phyloP scores from a whole-genome alignment of 2,888 invertebrate genomes.

The Apantesis nais region DNA sequence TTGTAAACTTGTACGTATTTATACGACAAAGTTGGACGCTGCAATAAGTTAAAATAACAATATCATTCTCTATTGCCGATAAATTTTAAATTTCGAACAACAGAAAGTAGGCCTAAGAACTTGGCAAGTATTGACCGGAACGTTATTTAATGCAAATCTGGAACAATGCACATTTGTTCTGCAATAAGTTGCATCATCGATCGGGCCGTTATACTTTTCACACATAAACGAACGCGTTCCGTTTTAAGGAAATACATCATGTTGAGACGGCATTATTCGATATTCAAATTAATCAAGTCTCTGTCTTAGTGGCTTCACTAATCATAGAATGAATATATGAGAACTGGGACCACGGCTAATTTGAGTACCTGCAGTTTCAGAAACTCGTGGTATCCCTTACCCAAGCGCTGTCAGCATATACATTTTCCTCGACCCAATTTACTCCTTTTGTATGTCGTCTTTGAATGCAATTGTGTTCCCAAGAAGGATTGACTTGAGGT shows the following conservation, averaged over 20 bases:
- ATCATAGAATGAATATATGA: too few species aligned
- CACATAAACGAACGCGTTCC: slow-evolving; percentile 45
- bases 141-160: slow-evolving; percentile 49
- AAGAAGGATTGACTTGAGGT: too few species aligned
- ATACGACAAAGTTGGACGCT: not conserved
- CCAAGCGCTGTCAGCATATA: too few species aligned
- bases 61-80: not conserved
- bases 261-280: slow-evolving; percentile 15
- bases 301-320: too few species aligned
- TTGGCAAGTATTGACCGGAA: slow-evolving; percentile 52
- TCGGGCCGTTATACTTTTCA: slow-evolving; percentile 52
- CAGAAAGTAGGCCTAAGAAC: slow-evolving; percentile 46
- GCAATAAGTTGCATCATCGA: slow-evolving; percentile 59
- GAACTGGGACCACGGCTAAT: too few species aligned
- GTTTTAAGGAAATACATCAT: slow-evolving; percentile 47
- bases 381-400: too few species aligned
- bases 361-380: too few species aligned
- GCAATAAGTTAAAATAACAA: not conserved
- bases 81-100: slow-evolving; percentile 13
- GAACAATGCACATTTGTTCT: slow-evolving; percentile 57
- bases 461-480: too few species aligned
- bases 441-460: too few species aligned
- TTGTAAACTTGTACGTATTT: not conserved
- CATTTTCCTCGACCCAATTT: too few species aligned
- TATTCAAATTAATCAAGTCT: not conserved